Evolutionary conservation across 2,888 invertebrate species (phyloP).

Genomic region (Colletes collaris): DNA sequence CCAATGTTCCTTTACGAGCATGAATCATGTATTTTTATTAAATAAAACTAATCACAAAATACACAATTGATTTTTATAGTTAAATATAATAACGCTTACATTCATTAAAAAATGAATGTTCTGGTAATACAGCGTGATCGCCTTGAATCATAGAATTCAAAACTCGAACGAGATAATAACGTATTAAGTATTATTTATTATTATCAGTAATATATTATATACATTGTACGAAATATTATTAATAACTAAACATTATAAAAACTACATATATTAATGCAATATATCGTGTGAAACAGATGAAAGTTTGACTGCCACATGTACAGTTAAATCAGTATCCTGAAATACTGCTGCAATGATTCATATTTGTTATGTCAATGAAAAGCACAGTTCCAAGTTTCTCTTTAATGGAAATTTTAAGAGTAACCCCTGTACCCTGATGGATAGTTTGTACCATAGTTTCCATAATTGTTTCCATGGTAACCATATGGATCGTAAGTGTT

Average conservation of each 20-base stretch:
- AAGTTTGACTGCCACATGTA: neutral
- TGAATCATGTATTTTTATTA: conserved; percentile 42
- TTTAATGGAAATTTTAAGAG: conserved; percentile 52
- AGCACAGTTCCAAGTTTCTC: neutral
- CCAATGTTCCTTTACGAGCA: conserved; percentile 49
- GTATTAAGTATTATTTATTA: conserved; percentile 45
- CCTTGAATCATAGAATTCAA: neutral
- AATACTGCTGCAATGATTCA: conserved; percentile 30
- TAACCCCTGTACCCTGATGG: conserved; percentile 77
- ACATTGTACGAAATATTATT: conserved; percentile 27
- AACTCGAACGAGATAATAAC: no score
- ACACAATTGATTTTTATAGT: neutral
- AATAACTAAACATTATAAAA: conserved; percentile 23
- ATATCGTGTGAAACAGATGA: neutral
- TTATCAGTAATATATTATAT: conserved; percentile 34
- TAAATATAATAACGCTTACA: no score
- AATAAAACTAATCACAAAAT: conserved; percentile 46
- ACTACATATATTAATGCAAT: conserved; percentile 13
- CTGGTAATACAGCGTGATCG: neutral
- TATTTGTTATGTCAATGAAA: neutral
- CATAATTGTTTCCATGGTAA: conserved; percentile 53
- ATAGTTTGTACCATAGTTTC: conserved; percentile 49
- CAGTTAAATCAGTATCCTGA: conserved; percentile 18
- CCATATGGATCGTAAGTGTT: conserved; percentile 57
- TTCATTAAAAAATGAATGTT: neutral